Evolutionary conservation across 2,888 invertebrate species (phyloP).

Genomic region (Dynastes hyllus): DNA sequence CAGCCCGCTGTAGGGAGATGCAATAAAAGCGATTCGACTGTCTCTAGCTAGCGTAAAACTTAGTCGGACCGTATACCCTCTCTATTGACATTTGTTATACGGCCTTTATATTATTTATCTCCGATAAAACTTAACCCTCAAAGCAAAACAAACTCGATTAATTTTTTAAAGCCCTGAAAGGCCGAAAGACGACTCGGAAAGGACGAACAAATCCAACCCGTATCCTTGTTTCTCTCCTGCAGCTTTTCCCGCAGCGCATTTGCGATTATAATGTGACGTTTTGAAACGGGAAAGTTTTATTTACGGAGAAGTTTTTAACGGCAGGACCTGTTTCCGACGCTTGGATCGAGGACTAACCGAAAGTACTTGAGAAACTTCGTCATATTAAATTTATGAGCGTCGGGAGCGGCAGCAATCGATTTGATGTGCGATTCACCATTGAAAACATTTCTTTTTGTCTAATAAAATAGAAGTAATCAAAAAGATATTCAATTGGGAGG

Average conservation of each 20-base stretch:
- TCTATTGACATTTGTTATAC: slow-evolving; percentile 36
- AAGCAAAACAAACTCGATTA: slow-evolving; percentile 47
- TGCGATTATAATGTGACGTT: slow-evolving; percentile 48
- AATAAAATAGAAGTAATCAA: no score
- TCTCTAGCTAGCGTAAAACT: no score
- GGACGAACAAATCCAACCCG: not conserved
- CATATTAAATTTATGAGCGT: slow-evolving; percentile 40
- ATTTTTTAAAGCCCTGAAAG: slow-evolving; percentile 37
- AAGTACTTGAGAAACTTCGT: slow-evolving; percentile 19
- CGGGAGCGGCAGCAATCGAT: not conserved
- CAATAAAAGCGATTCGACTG: no score
- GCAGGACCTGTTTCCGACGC: not conserved
- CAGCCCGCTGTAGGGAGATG: no score
- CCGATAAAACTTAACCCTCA: slow-evolving; percentile 38
- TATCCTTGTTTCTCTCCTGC: slow-evolving; percentile 4
- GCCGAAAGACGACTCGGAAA: not conserved
- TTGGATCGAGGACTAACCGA: not conserved
- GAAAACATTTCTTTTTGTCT: no score
- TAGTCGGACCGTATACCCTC: not conserved
- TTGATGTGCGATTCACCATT: no score
- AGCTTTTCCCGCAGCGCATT: slow-evolving; percentile 5
- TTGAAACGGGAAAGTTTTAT: slow-evolving; percentile 23
- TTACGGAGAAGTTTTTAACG: slow-evolving; percentile 41
- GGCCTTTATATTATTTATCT: slow-evolving; percentile 32
- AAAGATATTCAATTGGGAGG: no score